These are phyloP conservation scores for Prunella strophiata DNA, from an alignment of 2,797 vertebrate species.

Conservation along the genomic window DNA sequence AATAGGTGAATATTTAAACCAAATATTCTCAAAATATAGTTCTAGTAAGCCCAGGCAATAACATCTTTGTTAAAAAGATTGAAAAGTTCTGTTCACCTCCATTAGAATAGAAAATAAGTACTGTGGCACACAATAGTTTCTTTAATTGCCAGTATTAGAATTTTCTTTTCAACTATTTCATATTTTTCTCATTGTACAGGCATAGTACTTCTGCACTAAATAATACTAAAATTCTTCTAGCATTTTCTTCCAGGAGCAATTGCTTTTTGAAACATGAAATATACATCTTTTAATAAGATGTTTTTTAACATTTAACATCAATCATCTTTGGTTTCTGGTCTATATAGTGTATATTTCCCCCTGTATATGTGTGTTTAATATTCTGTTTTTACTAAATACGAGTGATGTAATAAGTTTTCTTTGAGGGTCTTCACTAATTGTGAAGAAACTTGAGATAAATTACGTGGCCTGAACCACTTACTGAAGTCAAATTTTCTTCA, in stretches of 20 bases:
- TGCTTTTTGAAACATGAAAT: not conserved
- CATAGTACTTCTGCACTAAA: not conserved
- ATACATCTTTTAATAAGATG: accelerated
- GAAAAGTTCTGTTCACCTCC: not conserved
- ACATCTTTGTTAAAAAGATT: not conserved
- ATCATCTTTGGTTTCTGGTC: not conserved
- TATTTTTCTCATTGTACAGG: not conserved
- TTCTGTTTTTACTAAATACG: not conserved
- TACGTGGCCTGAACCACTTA: not conserved
- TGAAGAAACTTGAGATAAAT: not conserved
- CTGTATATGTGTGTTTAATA: not conserved
- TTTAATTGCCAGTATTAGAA: not conserved
- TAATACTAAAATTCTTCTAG: not conserved
- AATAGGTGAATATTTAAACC: not conserved
- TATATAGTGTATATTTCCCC: not conserved
- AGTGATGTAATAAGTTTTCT: not conserved
- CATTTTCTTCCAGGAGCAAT: not conserved
- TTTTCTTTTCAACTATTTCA: not conserved
- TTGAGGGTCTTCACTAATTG: not conserved
- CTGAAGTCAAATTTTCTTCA: not conserved
- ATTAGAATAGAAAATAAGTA: not conserved
- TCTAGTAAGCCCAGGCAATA: not conserved
- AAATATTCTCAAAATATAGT: not conserved
- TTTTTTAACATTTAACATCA: not conserved
- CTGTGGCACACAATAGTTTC: not conserved